Conservation (phyloP, 2,113 vertebrate genomes). For the Asarcornis scutulata region DNA sequence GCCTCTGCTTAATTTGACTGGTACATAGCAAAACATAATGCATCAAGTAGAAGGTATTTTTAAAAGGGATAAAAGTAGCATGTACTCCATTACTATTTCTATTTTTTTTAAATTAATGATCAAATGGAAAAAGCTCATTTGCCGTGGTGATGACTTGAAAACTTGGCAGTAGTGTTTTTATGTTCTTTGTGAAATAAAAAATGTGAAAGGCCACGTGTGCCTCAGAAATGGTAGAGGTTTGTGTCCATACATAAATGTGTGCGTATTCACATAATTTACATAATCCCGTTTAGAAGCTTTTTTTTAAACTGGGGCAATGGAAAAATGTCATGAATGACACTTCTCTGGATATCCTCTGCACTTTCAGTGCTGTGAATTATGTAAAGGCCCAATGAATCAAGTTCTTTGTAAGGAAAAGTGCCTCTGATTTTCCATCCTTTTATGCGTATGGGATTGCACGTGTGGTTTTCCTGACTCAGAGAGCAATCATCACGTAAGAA, state of each 20-base stretch:
- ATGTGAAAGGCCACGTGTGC: accelerated
- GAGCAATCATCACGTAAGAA: not conserved
- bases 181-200: not conserved
- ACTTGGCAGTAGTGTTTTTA: not conserved
- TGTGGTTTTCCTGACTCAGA: not conserved
- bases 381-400: not conserved
- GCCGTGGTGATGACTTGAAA: not conserved
- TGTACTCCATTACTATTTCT: slow-evolving; percentile 1
- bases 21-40: slow-evolving; percentile 33
- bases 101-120: not conserved
- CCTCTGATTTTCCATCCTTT: slow-evolving; percentile 7
- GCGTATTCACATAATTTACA: not conserved
- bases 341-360: not conserved
- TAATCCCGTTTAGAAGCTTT: not conserved
- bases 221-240: not conserved
- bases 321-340: not conserved
- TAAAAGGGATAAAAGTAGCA: slow-evolving; percentile 9
- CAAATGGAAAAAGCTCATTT: slow-evolving; percentile 30
- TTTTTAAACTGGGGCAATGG: not conserved
- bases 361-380: not conserved
- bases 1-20: slow-evolving; percentile 31
- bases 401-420: not conserved
- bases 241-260: not conserved
- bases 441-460: not conserved
- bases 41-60: slow-evolving; percentile 35